Evolutionary conservation across 2,113 vertebrate species (phyloP).

Genomic region (Mirounga angustirostris): DNA sequence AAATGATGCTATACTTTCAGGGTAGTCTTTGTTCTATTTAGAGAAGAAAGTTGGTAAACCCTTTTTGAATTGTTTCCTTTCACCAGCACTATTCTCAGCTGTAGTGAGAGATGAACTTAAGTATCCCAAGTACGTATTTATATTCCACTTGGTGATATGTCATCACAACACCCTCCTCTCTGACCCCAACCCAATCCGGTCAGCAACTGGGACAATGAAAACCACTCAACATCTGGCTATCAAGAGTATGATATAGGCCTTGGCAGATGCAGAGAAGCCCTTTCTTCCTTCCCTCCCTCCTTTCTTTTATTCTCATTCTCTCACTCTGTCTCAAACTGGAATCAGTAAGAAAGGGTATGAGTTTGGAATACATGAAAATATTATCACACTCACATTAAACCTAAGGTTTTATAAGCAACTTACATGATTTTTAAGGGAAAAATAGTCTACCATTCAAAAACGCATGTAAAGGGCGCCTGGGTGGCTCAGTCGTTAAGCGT

Average conservation of each 20-base stretch:
- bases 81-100: not conserved
- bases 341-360: not conserved
- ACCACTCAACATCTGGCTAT: not conserved
- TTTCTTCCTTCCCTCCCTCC: not conserved
- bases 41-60: not conserved
- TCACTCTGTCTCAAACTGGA: not conserved
- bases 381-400: not conserved
- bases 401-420: not conserved
- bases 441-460: not conserved
- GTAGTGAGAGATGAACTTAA: not conserved
- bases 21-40: not conserved
- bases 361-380: not conserved
- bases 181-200: accelerated
- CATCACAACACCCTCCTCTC: not conserved
- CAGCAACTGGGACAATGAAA: not conserved
- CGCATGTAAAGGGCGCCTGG: not conserved
- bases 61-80: not conserved
- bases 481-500: too few relatives aligned
- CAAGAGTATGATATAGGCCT: not conserved
- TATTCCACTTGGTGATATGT: not conserved
- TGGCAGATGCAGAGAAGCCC: not conserved
- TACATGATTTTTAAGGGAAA: not conserved
- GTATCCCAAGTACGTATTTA: not conserved
- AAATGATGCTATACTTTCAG: not conserved
- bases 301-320: not conserved